Evolutionary conservation across 2,113 vertebrate species (phyloP).

Genomic region (Athene cunicularia): DNA sequence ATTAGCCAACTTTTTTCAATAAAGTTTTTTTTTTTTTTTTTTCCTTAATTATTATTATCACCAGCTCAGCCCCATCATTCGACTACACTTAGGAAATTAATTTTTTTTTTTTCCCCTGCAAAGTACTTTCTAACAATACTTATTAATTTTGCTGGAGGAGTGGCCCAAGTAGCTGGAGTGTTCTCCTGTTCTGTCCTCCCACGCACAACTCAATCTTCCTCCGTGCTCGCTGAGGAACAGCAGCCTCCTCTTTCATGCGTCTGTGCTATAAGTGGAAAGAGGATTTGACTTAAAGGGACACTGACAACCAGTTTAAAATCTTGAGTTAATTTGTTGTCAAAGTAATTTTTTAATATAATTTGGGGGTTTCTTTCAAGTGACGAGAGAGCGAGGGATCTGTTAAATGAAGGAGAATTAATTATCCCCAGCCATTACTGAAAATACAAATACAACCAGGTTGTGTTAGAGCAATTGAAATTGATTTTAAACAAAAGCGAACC

Average conservation of each 20-base stretch:
- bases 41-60: conserved; percentile 41
- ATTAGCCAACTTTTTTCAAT: conserved; percentile 34
- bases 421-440: conserved; percentile 7
- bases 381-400: not conserved
- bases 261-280: conserved; percentile 51
- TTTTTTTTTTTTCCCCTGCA: not conserved
- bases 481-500: conserved; percentile 57
- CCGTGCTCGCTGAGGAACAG: not conserved
- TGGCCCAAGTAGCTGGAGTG: conserved; percentile 51
- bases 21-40: not conserved
- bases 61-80: conserved; percentile 37
- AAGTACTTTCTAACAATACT: conserved; percentile 56
- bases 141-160: conserved; percentile 64
- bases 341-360: not conserved
- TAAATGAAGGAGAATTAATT: conserved; percentile 39
- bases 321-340: conserved; percentile 13
- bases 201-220: conserved; percentile 55
- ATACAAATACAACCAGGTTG: not conserved
- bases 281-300: conserved; percentile 43
- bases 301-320: conserved; percentile 28
- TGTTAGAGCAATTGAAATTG: not conserved
- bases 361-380: not conserved
- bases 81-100: conserved; percentile 1
- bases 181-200: conserved; percentile 61
- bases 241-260: conserved; percentile 20